Percentiles rank a stretch among this genome's conserved stretches.
phyloP scores from a whole-genome alignment of 2,113 vertebrate species.

The Corydoras sp. region DNA sequence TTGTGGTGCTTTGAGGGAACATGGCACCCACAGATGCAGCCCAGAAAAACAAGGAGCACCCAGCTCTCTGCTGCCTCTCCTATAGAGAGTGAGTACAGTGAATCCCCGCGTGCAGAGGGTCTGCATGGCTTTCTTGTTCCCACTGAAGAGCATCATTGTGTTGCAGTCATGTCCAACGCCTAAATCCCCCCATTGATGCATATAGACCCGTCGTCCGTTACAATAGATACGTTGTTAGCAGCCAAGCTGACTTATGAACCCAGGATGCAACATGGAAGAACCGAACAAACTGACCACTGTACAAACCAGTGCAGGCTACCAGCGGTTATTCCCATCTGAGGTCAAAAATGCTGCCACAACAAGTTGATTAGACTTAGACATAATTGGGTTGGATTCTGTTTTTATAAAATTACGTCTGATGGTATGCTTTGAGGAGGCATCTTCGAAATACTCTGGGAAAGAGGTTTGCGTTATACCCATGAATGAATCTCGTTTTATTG shows the following conservation, averaged over 20 bases:
- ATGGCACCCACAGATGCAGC: conserved; percentile 10
- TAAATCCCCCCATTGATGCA: conserved; percentile 73
- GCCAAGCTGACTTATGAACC: conserved; percentile 65
- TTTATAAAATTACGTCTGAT: conserved; percentile 8
- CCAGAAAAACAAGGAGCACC: conserved; percentile 7
- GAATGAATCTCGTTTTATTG: too few species aligned
- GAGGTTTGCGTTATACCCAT: too few species aligned
- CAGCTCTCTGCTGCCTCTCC: not conserved
- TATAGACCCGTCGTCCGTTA: conserved; percentile 55
- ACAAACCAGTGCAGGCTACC: conserved; percentile 37
- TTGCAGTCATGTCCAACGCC: conserved; percentile 62
- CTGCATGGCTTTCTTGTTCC: conserved; percentile 57
- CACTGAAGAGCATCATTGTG: conserved; percentile 68
- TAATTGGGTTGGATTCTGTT: conserved; percentile 26
- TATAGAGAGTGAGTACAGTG: conserved; percentile 31
- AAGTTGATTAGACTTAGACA: conserved; percentile 9
- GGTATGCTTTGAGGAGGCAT: not conserved
- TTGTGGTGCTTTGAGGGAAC: not conserved
- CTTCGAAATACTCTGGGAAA: too few species aligned
- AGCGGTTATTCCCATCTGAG: conserved; percentile 43
- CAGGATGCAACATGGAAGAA: conserved; percentile 60
- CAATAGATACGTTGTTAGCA: conserved; percentile 65
- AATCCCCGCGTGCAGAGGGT: conserved; percentile 31
- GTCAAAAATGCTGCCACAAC: conserved; percentile 17
- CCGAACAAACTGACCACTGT: conserved; percentile 56